A percentile compares a stretch with the other conserved stretches of the same genome.
Evolutionary conservation across 2,888 invertebrate species (phyloP).

Genomic region (Nowickia ferox): DNA sequence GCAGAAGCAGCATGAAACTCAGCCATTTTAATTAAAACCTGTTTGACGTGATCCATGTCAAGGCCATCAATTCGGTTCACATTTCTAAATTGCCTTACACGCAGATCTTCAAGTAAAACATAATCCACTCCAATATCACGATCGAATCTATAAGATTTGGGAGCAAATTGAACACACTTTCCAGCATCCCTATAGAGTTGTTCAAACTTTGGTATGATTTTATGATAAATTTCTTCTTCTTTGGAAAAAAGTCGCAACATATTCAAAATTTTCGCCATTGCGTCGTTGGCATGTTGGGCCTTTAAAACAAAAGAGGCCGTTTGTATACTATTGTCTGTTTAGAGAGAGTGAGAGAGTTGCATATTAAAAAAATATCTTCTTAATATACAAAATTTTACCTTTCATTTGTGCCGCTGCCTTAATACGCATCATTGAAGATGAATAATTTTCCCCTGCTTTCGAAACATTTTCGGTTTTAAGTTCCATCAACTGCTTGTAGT

Average conservation of each 20-base stretch:
- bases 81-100: constrained; percentile 77
- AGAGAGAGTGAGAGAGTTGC: neutral
- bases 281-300: constrained; percentile 75
- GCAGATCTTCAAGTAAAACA: constrained; percentile 80
- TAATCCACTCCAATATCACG: constrained; percentile 77
- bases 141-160: constrained; percentile 77
- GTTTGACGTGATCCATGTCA: constrained; percentile 78
- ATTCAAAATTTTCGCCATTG: constrained; percentile 76
- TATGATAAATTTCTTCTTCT: constrained; percentile 80
- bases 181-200: constrained; percentile 77
- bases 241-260: constrained; percentile 78
- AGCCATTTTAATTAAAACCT: constrained; percentile 79
- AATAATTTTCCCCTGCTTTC: constrained; percentile 77
- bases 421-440: constrained; percentile 78
- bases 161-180: constrained; percentile 78
- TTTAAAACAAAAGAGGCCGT: constrained; percentile 77
- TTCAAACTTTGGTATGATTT: constrained; percentile 80
- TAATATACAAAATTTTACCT: constrained; percentile 73
- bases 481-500: constrained; percentile 74
- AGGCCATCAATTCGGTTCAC: constrained; percentile 79
- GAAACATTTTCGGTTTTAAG: constrained; percentile 71
- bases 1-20: constrained; percentile 82
- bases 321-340: constrained; percentile 75
- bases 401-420: constrained; percentile 76
- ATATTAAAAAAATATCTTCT: neutral